Percentiles rank a stretch among this genome's conserved stretches.
These are phyloP conservation scores for Zoanthus sansibaricus DNA, from an alignment of 92 coral and sea anemone genomes.

Conservation along the genomic window DNA sequence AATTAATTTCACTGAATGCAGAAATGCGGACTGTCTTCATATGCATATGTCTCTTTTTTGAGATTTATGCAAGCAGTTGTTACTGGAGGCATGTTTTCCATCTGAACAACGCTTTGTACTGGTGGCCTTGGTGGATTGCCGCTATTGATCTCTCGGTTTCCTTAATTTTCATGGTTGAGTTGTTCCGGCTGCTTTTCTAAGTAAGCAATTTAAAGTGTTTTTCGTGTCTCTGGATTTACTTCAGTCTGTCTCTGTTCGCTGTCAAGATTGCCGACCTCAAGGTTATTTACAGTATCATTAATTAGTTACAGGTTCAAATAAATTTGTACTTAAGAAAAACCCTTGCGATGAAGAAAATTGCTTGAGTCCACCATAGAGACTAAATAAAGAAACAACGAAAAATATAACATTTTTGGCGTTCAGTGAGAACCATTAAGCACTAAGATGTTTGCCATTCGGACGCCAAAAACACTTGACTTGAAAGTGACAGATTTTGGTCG, in stretches of 20 bases:
- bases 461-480: conserved; percentile 32
- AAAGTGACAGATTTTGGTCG: conserved; percentile 36
- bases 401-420: background rate
- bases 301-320: background rate
- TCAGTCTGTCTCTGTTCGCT: background rate
- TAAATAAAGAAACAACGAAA: conserved; percentile 22
- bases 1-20: background rate
- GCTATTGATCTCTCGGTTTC: background rate
- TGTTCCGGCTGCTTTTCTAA: background rate
- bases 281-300: conserved; percentile 6
- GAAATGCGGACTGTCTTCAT: background rate
- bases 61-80: background rate
- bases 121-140: background rate
- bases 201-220: background rate
- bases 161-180: no score
- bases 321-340: conserved; percentile 25
- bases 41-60: no score
- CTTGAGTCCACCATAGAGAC: conserved; percentile 37
- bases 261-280: conserved; percentile 25
- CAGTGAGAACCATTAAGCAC: background rate
- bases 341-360: background rate
- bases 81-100: background rate
- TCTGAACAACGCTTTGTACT: background rate
- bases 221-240: conserved; percentile 10
- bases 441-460: conserved; percentile 34